Base-by-base conservation (phyloP, 2,113 vertebrate species). In the Symphodus melops region DNA sequence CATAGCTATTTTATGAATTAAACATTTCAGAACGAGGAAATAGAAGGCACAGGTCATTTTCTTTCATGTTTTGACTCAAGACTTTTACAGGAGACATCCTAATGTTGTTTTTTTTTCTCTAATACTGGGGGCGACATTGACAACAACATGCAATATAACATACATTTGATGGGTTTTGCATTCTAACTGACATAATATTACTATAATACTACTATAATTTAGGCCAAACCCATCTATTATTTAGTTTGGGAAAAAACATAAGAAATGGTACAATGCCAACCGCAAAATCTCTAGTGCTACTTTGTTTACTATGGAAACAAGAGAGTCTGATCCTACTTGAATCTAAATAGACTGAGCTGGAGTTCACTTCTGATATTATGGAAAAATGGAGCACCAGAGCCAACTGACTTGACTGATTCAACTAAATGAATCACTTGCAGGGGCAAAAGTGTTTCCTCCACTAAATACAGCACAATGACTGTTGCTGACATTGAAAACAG, bases 11-110 rank as follows among this genome's bases (percentile, higher is more conserved):
- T 4, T 48, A 10, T 41, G 39, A 41, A 11, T 9, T n/a, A 9
- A 51, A n/a, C 8, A n/a, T 51, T 17, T 7, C 10, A 85, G 53
- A 67, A 75, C 5, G 20, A 83, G 58, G 77, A 81, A 80, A 76
- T 25, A 61, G 82, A 92, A 92, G 91, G 91, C 91, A 92, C 89
- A 77, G 75, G 82, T 88, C 72, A 59, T 78, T 73, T 76, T 61
- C 75, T 81, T 78, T 89, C 71, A 71, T 68, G 63, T 82, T 68
- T 79, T 48, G 49, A 56, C 64, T 80, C 66, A 59, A 77, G 14
- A 82, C 72, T 65, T 57, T 55, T 33, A 67, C 61, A 64, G 56
- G 49, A 68, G 64, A 81, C 52, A 68, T 69, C 67, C 42, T 46
- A 25, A 20, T 5, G 42, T 14, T 16, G 20, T 52, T 57, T 59